These are phyloP conservation scores for Pseudomyrmex sp. DNA, from an alignment of 1,140 invertebrate genomes.

Conservation along the genomic window DNA sequence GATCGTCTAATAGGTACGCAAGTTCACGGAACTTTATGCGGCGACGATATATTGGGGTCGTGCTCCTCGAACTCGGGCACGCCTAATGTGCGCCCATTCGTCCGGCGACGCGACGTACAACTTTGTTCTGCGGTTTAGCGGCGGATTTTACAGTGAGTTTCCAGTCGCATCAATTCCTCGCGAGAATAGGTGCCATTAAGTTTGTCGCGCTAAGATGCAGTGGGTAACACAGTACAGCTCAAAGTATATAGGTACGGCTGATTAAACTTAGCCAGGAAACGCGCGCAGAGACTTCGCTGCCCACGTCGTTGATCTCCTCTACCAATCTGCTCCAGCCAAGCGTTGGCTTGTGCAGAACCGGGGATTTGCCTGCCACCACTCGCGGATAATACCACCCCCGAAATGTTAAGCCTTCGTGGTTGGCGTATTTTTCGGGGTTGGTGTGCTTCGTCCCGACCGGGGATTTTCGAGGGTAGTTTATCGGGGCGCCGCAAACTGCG, in stretches of 20 bases:
- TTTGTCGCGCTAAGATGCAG: constrained; percentile 26
- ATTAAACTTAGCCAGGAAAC: constrained; percentile 68
- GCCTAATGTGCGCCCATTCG: constrained; percentile 35
- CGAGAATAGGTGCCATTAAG: constrained; percentile 65
- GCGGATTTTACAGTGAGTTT: constrained; percentile 58
- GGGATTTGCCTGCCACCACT: constrained; percentile 55
- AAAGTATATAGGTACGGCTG: constrained; percentile 43
- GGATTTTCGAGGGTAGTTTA: constrained; percentile 54
- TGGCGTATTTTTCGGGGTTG: constrained; percentile 42
- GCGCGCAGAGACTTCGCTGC: constrained; percentile 10
- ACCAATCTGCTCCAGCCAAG: constrained; percentile 63
- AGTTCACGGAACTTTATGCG: constrained; percentile 14
- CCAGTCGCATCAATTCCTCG: constrained; percentile 24
- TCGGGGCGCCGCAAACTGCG: constrained; percentile 44
- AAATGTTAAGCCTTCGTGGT: constrained; percentile 43
- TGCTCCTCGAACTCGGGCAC: constrained; percentile 17
- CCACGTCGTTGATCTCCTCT: constrained; percentile 65
- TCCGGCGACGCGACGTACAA: constrained; percentile 32
- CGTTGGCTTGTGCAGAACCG: constrained; percentile 25
- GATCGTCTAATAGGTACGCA: constrained; percentile 12
- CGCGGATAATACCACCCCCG: constrained; percentile 55
- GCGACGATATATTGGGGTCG: constrained; percentile 27
- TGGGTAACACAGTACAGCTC: neutral
- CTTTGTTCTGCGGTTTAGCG: constrained; percentile 60
- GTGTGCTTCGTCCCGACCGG: constrained; percentile 26